Evolutionary conservation across 1,140 invertebrate genomes (phyloP), one percentile per base, ranked within the genome.

Genomic region (Brachionus plicatilis): DNA sequence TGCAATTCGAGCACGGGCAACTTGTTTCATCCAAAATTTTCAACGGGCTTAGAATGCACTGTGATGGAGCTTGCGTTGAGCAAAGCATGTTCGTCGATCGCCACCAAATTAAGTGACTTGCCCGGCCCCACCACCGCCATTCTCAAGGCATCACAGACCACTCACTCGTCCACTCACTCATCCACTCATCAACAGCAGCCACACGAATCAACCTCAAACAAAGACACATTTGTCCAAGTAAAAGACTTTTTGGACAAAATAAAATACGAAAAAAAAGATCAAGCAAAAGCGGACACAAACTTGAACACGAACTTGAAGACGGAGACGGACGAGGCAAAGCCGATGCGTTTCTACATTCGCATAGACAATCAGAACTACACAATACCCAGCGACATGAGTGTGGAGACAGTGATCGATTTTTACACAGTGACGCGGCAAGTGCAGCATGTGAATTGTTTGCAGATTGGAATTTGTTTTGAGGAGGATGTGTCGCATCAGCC

Each of bases 21-120:
- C 70, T 84, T 82, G 56, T 86, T 85, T 70, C 85, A 84, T 75
- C 85, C 84, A 60, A 70, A 70, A 70, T 17, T 50, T 43, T 78
- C 41, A 85, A 17, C 83, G 68, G 68, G 84, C 78, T 43, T 12
- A 85, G 20, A 82, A 76, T 17, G 65, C 68, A 20, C 65, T 27
- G 1, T 50, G 29, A 20, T 85, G 82, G 56, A 86, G 83, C 11
- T 84, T 87, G 12, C 86, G 87, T 90, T 89, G 89, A 85, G 89
- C 87, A 82, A 82, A 82, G n/a, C 33, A 12, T 82, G 79, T n/a
- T 65, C 53, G 3, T 43, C n/a, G 0, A 65, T 82, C 3, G 14
- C 2, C 12, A 12, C 29, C 20, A 17, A 65, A 24, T 20, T 82
- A 3, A 37, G 53, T 11, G 79, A 82, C 8, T 41, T 68, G 12